A percentile compares a stretch with the other conserved stretches of the same genome.
phyloP scores from a whole-genome alignment of 1,140 invertebrate genomes.

The Temnothorax nylanderi region DNA sequence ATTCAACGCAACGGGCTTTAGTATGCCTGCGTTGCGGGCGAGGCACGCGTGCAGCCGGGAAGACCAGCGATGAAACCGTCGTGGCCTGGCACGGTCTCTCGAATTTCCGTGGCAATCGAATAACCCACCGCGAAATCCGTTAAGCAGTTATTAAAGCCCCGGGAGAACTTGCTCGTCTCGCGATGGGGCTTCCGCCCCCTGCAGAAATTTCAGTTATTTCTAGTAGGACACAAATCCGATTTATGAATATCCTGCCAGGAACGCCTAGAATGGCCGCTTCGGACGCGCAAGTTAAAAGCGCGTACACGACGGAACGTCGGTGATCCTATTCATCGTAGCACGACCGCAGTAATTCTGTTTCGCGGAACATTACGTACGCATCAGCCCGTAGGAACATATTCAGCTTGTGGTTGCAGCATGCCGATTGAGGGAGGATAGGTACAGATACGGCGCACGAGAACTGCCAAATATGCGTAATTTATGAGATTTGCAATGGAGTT shows the following conservation, averaged over 20 bases:
- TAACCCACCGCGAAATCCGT: slow-evolving; percentile 57
- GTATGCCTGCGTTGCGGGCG: not conserved
- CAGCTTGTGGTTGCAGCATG: not conserved
- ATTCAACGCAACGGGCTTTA: not conserved
- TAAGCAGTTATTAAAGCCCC: slow-evolving; percentile 60
- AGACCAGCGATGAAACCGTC: slow-evolving; percentile 16
- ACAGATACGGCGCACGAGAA: not conserved
- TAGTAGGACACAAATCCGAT: slow-evolving; percentile 61
- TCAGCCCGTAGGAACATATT: slow-evolving; percentile 56
- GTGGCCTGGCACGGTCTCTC: slow-evolving; percentile 12
- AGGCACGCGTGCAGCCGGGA: not conserved
- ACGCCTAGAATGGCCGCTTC: slow-evolving; percentile 18
- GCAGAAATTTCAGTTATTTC: slow-evolving; percentile 64
- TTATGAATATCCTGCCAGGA: slow-evolving; percentile 46
- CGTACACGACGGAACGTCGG: slow-evolving; percentile 2
- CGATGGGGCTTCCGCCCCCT: slow-evolving; percentile 19
- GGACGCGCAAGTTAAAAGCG: slow-evolving; percentile 40
- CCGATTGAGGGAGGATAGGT: not conserved
- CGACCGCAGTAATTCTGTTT: slow-evolving; percentile 56
- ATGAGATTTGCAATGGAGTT: not conserved
- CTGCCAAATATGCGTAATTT: slow-evolving; percentile 16
- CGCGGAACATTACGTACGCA: slow-evolving; percentile 64
- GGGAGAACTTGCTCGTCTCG: slow-evolving; percentile 50
- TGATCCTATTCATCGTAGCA: slow-evolving; percentile 54
- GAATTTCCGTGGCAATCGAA: slow-evolving; percentile 55